Conservation (phyloP, 64 coral and sea anemone species). For the Acropora tenuis region DNA sequence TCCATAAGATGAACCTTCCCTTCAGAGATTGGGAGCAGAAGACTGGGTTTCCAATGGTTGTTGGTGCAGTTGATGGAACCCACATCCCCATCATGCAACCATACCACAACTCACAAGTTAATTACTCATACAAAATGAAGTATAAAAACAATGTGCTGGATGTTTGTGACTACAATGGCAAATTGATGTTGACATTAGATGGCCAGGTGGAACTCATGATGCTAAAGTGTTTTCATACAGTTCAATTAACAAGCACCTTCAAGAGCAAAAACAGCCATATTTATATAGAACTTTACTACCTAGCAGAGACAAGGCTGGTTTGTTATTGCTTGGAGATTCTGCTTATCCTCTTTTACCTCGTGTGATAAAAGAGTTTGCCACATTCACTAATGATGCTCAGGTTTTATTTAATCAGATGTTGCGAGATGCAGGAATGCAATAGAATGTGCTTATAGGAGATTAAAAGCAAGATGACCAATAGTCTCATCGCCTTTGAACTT, state of each 20-base stretch:
- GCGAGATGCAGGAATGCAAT: slow-evolving; percentile 54
- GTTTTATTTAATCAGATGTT: slow-evolving; percentile 70
- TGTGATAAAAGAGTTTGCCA: slow-evolving; percentile 54
- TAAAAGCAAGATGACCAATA: slow-evolving; percentile 46
- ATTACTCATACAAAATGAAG: slow-evolving; percentile 69
- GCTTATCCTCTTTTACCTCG: slow-evolving; percentile 50
- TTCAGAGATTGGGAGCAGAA: neutral
- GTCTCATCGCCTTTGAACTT: slow-evolving; percentile 4
- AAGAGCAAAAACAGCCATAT: slow-evolving; percentile 5
- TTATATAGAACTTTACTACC: slow-evolving; percentile 44
- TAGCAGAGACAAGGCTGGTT: slow-evolving; percentile 31
- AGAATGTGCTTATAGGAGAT: slow-evolving; percentile 50
- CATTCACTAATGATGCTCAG: slow-evolving; percentile 6
- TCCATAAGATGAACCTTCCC: neutral
- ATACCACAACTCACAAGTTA: slow-evolving; percentile 34
- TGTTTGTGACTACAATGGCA: slow-evolving; percentile 58
- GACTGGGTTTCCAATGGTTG: neutral
- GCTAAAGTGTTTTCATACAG: slow-evolving; percentile 61
- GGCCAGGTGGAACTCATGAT: slow-evolving; percentile 75
- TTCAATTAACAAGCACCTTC: slow-evolving; percentile 18
- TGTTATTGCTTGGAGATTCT: slow-evolving; percentile 37
- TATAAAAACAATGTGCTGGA: slow-evolving; percentile 64
- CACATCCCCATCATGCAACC: slow-evolving; percentile 21
- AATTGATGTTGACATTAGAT: slow-evolving; percentile 69
- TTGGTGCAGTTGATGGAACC: neutral